Evolutionary conservation across 2,113 vertebrate genomes (phyloP).

Genomic region (Tetrao urogallus): DNA sequence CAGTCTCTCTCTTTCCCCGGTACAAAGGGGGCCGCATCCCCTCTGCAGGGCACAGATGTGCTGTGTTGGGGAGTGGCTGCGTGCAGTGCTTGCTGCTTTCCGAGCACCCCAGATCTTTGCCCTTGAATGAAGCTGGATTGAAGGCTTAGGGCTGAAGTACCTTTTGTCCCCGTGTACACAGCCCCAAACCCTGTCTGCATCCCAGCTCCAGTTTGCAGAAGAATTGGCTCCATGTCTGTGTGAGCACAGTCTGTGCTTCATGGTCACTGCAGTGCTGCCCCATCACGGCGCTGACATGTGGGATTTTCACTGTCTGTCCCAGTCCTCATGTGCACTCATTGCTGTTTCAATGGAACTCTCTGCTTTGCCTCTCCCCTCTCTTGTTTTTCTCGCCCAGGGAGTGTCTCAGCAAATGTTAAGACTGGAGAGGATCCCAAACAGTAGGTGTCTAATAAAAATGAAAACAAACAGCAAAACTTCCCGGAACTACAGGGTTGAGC

Average conservation of each 20-base stretch:
- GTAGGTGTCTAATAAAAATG: constrained; percentile 53
- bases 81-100: neutral
- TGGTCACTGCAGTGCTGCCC: fast-evolving
- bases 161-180: neutral
- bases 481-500: neutral
- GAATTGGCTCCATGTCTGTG: neutral
- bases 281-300: fast-evolving
- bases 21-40: constrained; percentile 35
- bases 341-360: neutral
- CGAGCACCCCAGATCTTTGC: neutral
- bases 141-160: neutral
- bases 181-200: neutral
- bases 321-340: fast-evolving
- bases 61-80: constrained; percentile 41
- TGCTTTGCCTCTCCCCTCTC: neutral
- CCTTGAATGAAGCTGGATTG: neutral
- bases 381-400: constrained; percentile 55
- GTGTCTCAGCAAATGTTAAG: constrained; percentile 34
- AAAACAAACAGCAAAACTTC: constrained; percentile 39
- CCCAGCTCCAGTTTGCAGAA: neutral
- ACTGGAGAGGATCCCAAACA: constrained; percentile 44
- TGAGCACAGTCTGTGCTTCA: neutral
- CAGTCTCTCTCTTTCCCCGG: constrained; percentile 35
- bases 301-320: neutral
- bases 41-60: constrained; percentile 58